Base-by-base conservation (phyloP, 1,140 invertebrate species). In the Telenomus remus region DNA sequence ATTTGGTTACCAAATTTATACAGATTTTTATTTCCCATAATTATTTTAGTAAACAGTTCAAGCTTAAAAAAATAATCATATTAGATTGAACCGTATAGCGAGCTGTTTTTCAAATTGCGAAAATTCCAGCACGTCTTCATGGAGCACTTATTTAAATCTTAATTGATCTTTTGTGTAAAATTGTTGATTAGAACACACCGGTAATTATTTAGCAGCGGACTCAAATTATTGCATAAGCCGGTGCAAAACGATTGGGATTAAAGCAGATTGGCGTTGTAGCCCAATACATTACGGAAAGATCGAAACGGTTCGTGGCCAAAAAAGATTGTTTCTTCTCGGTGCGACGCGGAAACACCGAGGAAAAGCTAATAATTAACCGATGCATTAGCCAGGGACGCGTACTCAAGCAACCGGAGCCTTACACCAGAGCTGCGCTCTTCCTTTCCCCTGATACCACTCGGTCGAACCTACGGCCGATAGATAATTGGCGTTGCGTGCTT, bases 401-500 rank as follows among this genome's bases (percentile, higher is more conserved):
- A 72, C 68, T 43, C 66, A 43, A 54, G 56, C 27, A 57, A 51
- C 15, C 53, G 11, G 53, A 49, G 49, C 44, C 64, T 60, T 48
- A 49, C 46, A 64, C 55, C 27, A 48, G 46, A 55, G 47, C 19
- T 15, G 55, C 43, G 47, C 57, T 59, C 39, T 19, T 56, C 59
- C 47, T 14, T n/a, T 47, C 42, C 49, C 48, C 39, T 53, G 42
- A 56, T 44, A 48, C 47, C 16, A 43, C 16, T 39, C 57, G 47
- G 44, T 65, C 63, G 59, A 74, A 49, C 71, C 50, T 37, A 71
- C 81, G 72, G 79, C 80, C 82, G 79, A 85, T 85, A 84, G 82
- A 85, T 86, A 86, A 86, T 86, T 85, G 84, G 84, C 83, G 81
- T 85, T 85, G 85, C 85, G 85, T 86, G 83, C 82, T 79, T 82